These are phyloP conservation scores for Drosophila koepferae DNA, from an alignment of 2,888 invertebrate species.

Conservation along the genomic window DNA sequence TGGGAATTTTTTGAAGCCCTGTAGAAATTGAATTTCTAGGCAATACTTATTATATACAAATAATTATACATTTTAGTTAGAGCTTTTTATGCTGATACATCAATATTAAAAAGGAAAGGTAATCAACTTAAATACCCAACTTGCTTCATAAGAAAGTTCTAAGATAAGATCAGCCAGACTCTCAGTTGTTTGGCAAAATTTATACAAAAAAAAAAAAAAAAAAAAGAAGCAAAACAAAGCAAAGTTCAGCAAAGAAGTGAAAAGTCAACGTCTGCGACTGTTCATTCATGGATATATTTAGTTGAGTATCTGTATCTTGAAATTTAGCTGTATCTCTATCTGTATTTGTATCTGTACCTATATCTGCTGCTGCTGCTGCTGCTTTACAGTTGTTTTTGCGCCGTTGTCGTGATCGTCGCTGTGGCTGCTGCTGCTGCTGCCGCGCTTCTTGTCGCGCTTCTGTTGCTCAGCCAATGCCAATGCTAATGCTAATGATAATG, in stretches of 20 bases:
- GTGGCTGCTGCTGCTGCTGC: slow-evolving; percentile 7
- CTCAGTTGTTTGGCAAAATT: neutral
- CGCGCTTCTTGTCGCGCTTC: slow-evolving; percentile 13
- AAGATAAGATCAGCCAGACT: slow-evolving; percentile 5
- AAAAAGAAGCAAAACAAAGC: neutral
- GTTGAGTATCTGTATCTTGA: slow-evolving; percentile 39
- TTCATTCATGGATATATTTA: slow-evolving; percentile 41
- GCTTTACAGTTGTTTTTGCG: slow-evolving; percentile 61
- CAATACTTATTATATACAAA: neutral
- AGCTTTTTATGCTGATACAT: neutral
- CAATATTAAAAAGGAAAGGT: neutral
- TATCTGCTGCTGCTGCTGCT: slow-evolving; percentile 15
- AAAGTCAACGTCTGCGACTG: slow-evolving; percentile 24
- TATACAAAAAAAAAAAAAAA: neutral
- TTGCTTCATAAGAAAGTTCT: slow-evolving; percentile 1
- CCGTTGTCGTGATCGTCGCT: slow-evolving; percentile 38
- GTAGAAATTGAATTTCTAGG: neutral
- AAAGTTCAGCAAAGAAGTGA: neutral
- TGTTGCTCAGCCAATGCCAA: slow-evolving; percentile 29
- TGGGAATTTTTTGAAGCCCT: neutral
- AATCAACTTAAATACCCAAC: neutral
- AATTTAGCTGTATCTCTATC: slow-evolving; percentile 47
- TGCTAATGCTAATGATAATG: slow-evolving; percentile 54
- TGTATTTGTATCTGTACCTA: slow-evolving; percentile 20
- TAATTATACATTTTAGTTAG: neutral